A percentile compares a stretch with the other conserved stretches of the same genome.
phyloP scores from a whole-genome alignment of 2,797 vertebrate species.

The Netta rufina region DNA sequence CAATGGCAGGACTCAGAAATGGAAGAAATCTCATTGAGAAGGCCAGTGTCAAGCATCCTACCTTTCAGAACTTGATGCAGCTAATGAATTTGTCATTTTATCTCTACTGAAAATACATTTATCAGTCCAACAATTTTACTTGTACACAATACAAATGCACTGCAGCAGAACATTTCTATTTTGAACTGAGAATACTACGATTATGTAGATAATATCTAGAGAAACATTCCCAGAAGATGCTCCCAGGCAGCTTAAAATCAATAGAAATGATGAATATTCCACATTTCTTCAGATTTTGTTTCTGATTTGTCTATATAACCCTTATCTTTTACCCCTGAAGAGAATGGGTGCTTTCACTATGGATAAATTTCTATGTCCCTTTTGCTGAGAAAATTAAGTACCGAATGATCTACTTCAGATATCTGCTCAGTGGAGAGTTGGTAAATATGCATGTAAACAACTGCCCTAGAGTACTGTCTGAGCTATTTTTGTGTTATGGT shows the following conservation, averaged over 20 bases:
- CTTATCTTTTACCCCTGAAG: conserved; percentile 33
- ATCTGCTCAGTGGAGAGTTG: conserved; percentile 19
- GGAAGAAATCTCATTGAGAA: background rate
- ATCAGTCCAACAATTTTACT: background rate
- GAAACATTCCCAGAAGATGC: conserved; percentile 30
- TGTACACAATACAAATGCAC: background rate
- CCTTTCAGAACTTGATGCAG: background rate
- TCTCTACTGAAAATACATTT: background rate
- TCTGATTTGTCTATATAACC: background rate
- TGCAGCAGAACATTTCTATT: conserved; percentile 1
- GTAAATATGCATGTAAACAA: conserved; percentile 52
- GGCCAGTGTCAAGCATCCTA: background rate
- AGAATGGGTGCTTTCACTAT: background rate
- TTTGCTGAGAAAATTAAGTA: conserved; percentile 44
- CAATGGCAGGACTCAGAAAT: background rate
- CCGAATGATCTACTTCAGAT: conserved; percentile 51
- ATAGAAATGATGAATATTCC: conserved; percentile 13
- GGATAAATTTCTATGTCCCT: background rate
- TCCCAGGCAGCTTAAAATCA: conserved; percentile 34
- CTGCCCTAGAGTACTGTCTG: conserved; percentile 21
- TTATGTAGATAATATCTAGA: conserved; percentile 28
- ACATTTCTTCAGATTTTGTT: background rate
- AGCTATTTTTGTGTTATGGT: conserved; percentile 19
- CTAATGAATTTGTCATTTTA: conserved; percentile 2
- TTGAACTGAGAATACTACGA: conserved; percentile 7